Conservation (phyloP, 2,888 invertebrate genomes). For the Spialia ferax region DNA sequence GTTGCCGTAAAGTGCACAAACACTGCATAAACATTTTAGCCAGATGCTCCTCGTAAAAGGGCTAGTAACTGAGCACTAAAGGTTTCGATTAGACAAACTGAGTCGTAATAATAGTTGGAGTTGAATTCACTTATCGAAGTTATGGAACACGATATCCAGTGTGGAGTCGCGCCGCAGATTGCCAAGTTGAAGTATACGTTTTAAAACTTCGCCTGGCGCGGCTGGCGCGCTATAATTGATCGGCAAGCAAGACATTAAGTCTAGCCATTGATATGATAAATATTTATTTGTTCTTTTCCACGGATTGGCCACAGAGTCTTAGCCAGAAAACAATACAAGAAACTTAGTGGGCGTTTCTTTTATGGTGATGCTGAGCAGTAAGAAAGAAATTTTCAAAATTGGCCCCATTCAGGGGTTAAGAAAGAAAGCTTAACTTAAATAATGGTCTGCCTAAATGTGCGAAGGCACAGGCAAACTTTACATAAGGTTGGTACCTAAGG, state of each 20-base stretch:
- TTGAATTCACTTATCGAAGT: conserved; percentile 41
- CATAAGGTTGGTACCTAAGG: no score
- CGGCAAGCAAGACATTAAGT: conserved; percentile 50
- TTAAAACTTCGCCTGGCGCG: conserved; percentile 62
- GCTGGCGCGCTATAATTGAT: conserved; percentile 61
- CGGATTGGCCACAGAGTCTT: no score
- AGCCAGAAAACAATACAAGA: no score
- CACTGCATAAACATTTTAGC: neutral
- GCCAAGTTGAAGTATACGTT: conserved; percentile 53
- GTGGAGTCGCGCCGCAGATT: conserved; percentile 38
- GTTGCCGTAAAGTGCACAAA: neutral
- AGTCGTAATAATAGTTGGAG: conserved; percentile 28
- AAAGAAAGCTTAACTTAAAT: no score
- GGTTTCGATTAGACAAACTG: conserved; percentile 4
- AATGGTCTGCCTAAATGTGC: no score
- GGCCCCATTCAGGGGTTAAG: no score
- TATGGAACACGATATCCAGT: conserved; percentile 41
- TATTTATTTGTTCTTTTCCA: no score
- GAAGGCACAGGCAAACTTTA: no score
- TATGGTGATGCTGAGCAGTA: no score
- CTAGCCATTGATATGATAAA: neutral
- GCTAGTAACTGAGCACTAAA: neutral
- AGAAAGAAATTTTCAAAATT: no score
- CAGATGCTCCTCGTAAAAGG: neutral
- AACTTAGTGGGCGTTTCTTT: no score